Percentiles rank a stretch among this genome's conserved stretches.
phyloP scores from a whole-genome alignment of 35 echinoderm and acorn worm species.

The Lytechinus variegatus region DNA sequence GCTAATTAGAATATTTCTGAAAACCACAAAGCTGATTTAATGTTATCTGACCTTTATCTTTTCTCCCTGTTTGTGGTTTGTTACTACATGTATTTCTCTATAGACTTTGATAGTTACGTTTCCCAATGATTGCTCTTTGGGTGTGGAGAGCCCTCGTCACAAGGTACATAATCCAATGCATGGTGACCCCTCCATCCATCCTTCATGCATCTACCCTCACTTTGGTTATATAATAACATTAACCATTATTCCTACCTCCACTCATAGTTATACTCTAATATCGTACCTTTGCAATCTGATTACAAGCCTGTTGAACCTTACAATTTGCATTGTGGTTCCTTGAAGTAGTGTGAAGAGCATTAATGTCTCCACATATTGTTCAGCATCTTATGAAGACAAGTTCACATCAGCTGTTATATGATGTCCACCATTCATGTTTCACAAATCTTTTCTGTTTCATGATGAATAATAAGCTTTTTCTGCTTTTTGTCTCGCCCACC shows the following conservation, averaged over 20 bases:
- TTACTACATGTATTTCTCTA: background rate
- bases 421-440: background rate
- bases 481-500: no score
- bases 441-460: background rate
- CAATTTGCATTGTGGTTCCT: background rate
- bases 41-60: background rate
- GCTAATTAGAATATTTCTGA: no score
- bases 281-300: background rate
- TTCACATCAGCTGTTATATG: background rate
- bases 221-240: background rate
- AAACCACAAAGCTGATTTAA: no score
- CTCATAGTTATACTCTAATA: background rate
- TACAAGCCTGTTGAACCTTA: background rate
- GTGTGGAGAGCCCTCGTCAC: constrained; percentile 1
- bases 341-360: background rate
- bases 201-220: background rate
- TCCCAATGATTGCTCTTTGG: background rate
- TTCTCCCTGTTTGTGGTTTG: background rate
- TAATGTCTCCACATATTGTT: background rate
- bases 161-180: background rate
- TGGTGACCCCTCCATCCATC: background rate
- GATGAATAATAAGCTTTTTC: background rate
- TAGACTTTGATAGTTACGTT: constrained; percentile 47
- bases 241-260: background rate
- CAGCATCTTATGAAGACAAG: background rate